Percentiles rank a stretch among this genome's conserved stretches.
Conservation (phyloP, 2,113 vertebrate species). For the Erpornis zantholeuca region DNA sequence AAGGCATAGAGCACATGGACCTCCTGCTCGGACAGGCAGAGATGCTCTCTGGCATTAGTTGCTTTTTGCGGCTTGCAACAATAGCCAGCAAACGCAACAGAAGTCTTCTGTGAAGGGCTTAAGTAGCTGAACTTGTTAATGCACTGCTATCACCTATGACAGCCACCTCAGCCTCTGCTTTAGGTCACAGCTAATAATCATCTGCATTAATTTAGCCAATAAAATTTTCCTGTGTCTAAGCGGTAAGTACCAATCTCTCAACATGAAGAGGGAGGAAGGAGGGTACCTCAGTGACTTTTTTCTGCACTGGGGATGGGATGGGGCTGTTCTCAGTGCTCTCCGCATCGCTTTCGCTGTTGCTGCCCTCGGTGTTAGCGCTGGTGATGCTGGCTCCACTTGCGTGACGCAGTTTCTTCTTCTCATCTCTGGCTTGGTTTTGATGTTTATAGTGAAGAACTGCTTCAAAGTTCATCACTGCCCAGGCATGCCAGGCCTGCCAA, state of each 20-base stretch:
- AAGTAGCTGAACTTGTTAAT: background rate
- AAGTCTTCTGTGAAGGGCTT: background rate
- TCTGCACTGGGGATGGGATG: conserved; percentile 90
- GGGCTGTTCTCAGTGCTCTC: conserved; percentile 93
- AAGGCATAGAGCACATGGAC: too few relatives aligned
- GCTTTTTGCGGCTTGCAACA: too few relatives aligned
- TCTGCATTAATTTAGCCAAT: background rate
- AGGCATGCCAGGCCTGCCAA: conserved; percentile 94
- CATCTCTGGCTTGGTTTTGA: conserved; percentile 90
- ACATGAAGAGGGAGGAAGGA: background rate
- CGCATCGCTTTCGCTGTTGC: conserved; percentile 92
- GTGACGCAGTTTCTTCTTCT: conserved; percentile 93
- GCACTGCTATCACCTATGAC: background rate
- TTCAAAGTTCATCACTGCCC: conserved; percentile 99
- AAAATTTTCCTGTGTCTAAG: background rate
- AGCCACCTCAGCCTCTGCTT: background rate
- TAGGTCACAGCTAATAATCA: background rate
- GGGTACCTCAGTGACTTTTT: conserved; percentile 91
- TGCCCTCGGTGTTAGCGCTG: conserved; percentile 88
- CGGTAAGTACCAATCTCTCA: background rate
- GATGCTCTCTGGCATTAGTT: too few relatives aligned
- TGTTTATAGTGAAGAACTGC: conserved; percentile 98
- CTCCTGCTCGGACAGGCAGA: too few relatives aligned
- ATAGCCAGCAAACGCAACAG: too few relatives aligned
- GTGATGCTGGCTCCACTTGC: conserved; percentile 87